phyloP scores from a whole-genome alignment of 1,140 invertebrate genomes.

The Reticulitermes speratus region DNA sequence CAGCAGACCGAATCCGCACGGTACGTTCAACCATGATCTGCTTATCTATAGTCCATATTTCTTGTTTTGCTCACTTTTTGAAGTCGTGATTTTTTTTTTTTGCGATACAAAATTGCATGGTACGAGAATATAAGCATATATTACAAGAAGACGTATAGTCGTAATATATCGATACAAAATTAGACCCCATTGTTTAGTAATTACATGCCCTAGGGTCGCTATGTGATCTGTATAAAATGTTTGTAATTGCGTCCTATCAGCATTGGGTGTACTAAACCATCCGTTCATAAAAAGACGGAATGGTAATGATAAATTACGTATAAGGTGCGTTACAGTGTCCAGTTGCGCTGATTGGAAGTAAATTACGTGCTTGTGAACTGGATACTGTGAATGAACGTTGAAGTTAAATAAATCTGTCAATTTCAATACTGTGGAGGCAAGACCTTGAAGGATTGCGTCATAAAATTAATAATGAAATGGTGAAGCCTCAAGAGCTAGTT shows the following conservation, averaged over 20 bases:
- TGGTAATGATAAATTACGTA: too few species aligned
- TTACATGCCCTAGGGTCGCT: not conserved
- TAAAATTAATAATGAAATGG: too few species aligned
- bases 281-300: too few species aligned
- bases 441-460: too few species aligned
- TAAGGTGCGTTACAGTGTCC: too few species aligned
- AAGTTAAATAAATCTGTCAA: too few species aligned
- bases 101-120: not conserved
- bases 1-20: not conserved
- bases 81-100: not conserved
- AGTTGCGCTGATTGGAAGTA: too few species aligned
- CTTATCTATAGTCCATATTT: slow-evolving; percentile 1
- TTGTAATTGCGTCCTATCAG: not conserved
- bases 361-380: too few species aligned
- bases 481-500: too few species aligned
- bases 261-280: not conserved
- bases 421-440: too few species aligned
- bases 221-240: not conserved
- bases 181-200: not conserved
- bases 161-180: not conserved
- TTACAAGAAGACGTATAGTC: not conserved
- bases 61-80: not conserved
- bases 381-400: too few species aligned
- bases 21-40: not conserved
- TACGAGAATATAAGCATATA: not conserved